Evolutionary conservation across 2,113 vertebrate genomes (phyloP).

Genomic region (Mesocricetus auratus): DNA sequence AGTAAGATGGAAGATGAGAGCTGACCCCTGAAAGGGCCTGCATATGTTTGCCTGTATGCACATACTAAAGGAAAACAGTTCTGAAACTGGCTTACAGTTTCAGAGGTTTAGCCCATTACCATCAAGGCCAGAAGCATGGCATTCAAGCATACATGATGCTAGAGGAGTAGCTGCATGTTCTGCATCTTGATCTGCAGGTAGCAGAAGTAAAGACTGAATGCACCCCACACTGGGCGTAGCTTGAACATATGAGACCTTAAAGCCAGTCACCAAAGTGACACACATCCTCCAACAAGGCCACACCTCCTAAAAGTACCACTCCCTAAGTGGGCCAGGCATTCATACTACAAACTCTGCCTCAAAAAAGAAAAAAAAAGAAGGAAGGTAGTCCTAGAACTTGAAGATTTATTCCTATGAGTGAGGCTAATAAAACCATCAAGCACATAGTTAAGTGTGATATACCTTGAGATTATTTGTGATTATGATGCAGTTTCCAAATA

Average conservation of each 20-base stretch:
- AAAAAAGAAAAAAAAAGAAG: background rate
- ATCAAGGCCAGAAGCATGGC: background rate
- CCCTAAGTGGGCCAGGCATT: background rate
- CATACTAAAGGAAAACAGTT: background rate
- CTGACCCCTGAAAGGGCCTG: background rate
- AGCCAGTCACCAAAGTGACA: background rate
- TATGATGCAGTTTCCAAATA: slow-evolving; percentile 54
- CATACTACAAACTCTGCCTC: background rate
- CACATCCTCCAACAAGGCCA: background rate
- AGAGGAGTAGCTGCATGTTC: background rate
- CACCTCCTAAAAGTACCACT: background rate
- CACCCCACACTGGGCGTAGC: background rate
- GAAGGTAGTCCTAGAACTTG: slow-evolving; percentile 44
- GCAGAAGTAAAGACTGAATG: background rate
- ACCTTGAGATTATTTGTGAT: slow-evolving; percentile 52
- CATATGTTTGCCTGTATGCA: background rate
- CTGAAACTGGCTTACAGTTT: background rate
- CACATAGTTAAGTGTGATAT: slow-evolving; percentile 49
- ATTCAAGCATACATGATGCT: background rate
- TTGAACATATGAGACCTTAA: background rate
- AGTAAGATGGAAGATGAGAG: background rate
- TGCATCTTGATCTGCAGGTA: background rate
- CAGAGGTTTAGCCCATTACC: background rate
- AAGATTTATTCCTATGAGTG: slow-evolving; percentile 60
- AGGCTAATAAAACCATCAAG: slow-evolving; percentile 70